Conservation (phyloP, 2,113 vertebrate species). For the Glaucomys volans region DNA sequence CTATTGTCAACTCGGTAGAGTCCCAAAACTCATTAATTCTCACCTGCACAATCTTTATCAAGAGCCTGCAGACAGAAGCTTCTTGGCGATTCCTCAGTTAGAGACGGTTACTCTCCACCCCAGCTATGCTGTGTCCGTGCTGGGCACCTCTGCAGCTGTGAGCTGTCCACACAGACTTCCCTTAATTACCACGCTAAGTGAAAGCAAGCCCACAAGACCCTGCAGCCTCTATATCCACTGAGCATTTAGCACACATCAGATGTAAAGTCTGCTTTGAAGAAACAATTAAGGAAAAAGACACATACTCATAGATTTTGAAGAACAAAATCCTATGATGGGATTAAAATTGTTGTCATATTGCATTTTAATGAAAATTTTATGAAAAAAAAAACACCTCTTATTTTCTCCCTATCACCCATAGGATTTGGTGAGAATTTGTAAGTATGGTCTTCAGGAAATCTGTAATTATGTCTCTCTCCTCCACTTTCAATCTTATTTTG, state of each 20-base stretch:
- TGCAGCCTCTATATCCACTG: too few species aligned
- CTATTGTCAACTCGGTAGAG: background rate
- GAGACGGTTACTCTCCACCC: background rate
- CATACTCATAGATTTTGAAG: background rate
- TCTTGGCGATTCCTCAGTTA: background rate
- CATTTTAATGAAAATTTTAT: background rate
- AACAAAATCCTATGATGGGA: background rate
- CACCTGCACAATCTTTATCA: background rate
- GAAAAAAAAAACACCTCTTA: background rate
- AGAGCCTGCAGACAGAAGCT: background rate
- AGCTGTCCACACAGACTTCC: background rate
- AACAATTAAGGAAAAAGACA: background rate
- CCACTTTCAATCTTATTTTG: background rate
- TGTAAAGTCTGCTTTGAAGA: background rate
- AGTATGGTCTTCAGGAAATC: background rate
- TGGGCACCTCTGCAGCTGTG: background rate
- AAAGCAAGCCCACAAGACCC: background rate
- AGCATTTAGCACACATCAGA: background rate
- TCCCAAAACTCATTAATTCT: background rate
- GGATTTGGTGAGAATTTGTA: background rate
- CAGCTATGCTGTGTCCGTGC: too few species aligned
- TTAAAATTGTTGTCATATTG: background rate
- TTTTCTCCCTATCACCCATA: background rate
- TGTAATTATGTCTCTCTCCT: background rate
- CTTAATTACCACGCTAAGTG: background rate